Conservation (phyloP, 23 tunicate species). For the Diplosoma virens region DNA sequence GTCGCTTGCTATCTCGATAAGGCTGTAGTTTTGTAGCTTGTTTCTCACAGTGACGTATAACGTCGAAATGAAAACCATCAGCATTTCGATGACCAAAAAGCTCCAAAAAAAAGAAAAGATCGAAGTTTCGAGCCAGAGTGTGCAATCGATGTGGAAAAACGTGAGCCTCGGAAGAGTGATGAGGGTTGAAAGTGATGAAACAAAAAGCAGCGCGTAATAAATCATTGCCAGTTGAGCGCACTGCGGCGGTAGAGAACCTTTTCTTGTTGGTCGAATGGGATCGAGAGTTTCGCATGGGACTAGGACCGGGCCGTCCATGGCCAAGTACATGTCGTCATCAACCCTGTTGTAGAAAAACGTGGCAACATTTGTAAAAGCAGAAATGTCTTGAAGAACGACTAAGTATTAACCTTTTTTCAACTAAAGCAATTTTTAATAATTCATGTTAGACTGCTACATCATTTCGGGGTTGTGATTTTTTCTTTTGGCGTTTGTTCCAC, state of each 20-base stretch:
- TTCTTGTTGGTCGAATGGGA: slow-evolving; percentile 32
- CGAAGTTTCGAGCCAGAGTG: slow-evolving; percentile 54
- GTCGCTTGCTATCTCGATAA: background rate
- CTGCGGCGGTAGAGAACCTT: slow-evolving; percentile 46
- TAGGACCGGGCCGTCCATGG: slow-evolving; percentile 66
- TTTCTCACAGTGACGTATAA: slow-evolving; percentile 20
- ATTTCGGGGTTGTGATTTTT: too few species aligned
- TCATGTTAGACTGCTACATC: too few species aligned
- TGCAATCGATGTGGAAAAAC: slow-evolving; percentile 18
- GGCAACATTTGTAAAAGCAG: too few species aligned
- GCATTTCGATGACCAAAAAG: slow-evolving; percentile 38
- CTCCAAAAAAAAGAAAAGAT: slow-evolving; percentile 48
- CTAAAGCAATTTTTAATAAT: too few species aligned
- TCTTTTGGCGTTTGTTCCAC: too few species aligned
- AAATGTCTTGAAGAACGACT: too few species aligned
- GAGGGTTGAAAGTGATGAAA: slow-evolving; percentile 3
- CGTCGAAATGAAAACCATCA: slow-evolving; percentile 20
- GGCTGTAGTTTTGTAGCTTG: background rate
- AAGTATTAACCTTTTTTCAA: too few species aligned
- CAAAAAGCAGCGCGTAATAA: slow-evolving; percentile 20
- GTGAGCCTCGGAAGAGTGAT: slow-evolving; percentile 19
- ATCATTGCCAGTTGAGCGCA: slow-evolving; percentile 56
- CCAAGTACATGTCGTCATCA: background rate
- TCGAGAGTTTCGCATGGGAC: slow-evolving; percentile 88
- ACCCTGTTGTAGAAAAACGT: too few species aligned